phyloP scores from a whole-genome alignment of 1,140 invertebrate genomes.

The Bombus waltoni region DNA sequence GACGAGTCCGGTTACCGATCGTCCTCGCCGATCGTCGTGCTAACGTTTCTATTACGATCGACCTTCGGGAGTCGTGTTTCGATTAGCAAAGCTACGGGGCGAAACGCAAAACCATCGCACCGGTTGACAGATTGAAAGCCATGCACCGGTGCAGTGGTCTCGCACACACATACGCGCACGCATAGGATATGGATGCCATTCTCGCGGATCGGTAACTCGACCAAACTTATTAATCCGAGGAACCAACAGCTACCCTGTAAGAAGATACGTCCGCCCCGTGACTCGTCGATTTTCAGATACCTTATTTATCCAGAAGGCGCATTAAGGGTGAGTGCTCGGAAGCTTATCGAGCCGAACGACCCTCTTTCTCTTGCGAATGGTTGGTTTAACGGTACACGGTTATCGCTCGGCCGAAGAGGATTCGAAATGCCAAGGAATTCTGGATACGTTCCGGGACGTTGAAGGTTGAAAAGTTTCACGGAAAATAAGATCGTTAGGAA shows the following conservation, averaged over 20 bases:
- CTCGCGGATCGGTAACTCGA: slow-evolving; percentile 42
- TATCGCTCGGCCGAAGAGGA: background rate
- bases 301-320: slow-evolving; percentile 40
- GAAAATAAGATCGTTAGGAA: background rate
- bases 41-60: slow-evolving; percentile 24
- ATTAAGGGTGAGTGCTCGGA: slow-evolving; percentile 7
- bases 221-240: slow-evolving; percentile 45
- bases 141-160: background rate
- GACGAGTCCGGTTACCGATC: slow-evolving; percentile 19
- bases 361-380: background rate
- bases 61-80: slow-evolving; percentile 24
- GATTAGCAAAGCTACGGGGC: slow-evolving; percentile 13
- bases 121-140: slow-evolving; percentile 45
- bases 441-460: background rate
- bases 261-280: slow-evolving; percentile 59
- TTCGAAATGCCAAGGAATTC: background rate
- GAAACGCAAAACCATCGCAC: slow-evolving; percentile 21
- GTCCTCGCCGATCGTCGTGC: background rate
- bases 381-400: background rate
- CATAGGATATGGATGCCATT: background rate
- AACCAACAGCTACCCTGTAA: slow-evolving; percentile 35
- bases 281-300: slow-evolving; percentile 54
- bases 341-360: background rate
- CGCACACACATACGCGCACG: background rate
- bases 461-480: background rate